These are phyloP conservation scores for Linhomoeus sp. DNA, from an alignment of 2,888 invertebrate genomes.

Conservation along the genomic window DNA sequence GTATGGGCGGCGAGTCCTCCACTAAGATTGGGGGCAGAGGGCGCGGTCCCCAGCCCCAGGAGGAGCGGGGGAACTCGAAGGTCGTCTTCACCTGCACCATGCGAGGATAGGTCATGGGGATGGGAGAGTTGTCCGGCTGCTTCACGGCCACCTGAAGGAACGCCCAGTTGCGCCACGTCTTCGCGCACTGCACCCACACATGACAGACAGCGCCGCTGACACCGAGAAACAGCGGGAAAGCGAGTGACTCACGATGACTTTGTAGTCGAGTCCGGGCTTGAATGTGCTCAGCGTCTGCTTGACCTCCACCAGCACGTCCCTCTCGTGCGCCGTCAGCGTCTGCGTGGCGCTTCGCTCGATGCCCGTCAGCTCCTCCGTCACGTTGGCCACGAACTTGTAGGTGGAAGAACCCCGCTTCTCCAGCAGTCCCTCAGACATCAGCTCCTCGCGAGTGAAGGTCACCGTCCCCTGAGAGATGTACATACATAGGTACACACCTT, in stretches of 20 bases:
- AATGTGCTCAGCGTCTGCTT: slow-evolving; percentile 64
- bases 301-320: slow-evolving; percentile 52
- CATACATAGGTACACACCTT: too few species aligned
- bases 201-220: too few species aligned
- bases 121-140: slow-evolving; percentile 21
- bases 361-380: slow-evolving; percentile 64
- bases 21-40: too few species aligned
- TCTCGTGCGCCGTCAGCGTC: slow-evolving; percentile 50
- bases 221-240: too few species aligned
- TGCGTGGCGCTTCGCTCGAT: slow-evolving; percentile 22
- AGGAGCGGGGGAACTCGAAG: background rate
- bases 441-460: slow-evolving; percentile 1
- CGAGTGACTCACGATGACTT: slow-evolving; percentile 49
- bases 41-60: too few species aligned
- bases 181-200: too few species aligned
- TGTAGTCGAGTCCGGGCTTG: slow-evolving; percentile 65
- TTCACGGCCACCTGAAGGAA: slow-evolving; percentile 15
- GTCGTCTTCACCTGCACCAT: background rate
- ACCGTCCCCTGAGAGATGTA: too few species aligned
- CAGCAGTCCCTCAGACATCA: slow-evolving; percentile 33
- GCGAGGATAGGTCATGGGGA: slow-evolving; percentile 11
- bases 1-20: too few species aligned
- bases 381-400: slow-evolving; percentile 59
- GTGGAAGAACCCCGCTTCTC: slow-evolving; percentile 50
- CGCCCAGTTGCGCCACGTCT: too few species aligned